phyloP scores from a whole-genome alignment of 2,797 vertebrate genomes.

The Labroides dimidiatus region DNA sequence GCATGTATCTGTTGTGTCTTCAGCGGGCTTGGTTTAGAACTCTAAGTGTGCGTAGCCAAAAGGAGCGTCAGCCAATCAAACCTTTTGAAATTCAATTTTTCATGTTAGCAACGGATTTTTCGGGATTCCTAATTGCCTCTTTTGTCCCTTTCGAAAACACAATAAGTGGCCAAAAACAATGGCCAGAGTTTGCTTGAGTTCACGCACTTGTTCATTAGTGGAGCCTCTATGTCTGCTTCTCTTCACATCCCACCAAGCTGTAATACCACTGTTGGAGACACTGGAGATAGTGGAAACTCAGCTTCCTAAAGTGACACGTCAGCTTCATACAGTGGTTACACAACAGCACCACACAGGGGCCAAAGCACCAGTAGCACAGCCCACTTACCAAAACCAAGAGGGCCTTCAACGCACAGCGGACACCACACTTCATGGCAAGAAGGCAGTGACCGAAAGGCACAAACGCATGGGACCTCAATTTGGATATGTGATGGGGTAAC shows the following conservation, averaged over 20 bases:
- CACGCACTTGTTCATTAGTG: conserved; percentile 75
- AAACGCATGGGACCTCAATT: conserved; percentile 43
- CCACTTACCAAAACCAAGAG: conserved; percentile 66
- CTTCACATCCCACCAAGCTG: conserved; percentile 66
- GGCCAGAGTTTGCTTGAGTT: conserved; percentile 59
- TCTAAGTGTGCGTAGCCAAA: conserved; percentile 47
- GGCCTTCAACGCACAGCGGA: conserved; percentile 60
- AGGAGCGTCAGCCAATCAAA: conserved; percentile 57
- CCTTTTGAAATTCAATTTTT: conserved; percentile 54
- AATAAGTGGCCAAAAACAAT: conserved; percentile 67
- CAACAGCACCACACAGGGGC: conserved; percentile 60
- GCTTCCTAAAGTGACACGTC: conserved; percentile 74
- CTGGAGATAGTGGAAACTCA: conserved; percentile 75
- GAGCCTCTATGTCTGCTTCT: conserved; percentile 76
- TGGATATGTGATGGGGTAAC: conserved; percentile 60
- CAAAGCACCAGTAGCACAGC: conserved; percentile 65
- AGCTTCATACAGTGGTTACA: conserved; percentile 67
- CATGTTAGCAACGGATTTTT: conserved; percentile 50
- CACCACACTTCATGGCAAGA: conserved; percentile 51
- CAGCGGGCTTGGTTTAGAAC: conserved; percentile 39
- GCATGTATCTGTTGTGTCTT: conserved; percentile 22
- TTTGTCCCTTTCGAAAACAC: conserved; percentile 71
- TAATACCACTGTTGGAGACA: conserved; percentile 71
- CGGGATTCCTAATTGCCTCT: conserved; percentile 57
- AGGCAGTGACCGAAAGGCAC: conserved; percentile 49